Evolutionary conservation across 2,888 invertebrate genomes (phyloP).

Genomic region (Cheilosia scutellata): DNA sequence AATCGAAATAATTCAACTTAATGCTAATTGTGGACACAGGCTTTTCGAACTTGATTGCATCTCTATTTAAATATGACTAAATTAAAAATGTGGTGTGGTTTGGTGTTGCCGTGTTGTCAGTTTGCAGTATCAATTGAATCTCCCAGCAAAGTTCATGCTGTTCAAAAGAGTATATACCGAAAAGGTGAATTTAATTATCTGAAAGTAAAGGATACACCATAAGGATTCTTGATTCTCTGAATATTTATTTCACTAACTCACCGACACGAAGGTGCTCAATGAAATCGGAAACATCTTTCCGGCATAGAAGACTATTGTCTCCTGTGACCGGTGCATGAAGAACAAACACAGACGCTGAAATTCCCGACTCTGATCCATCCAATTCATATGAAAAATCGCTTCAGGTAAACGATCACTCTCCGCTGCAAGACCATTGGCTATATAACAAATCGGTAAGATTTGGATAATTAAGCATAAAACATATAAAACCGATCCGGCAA

Average conservation of each 20-base stretch:
- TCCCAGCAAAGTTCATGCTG: slow-evolving; percentile 78
- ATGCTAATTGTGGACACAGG: no score
- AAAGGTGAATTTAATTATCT: slow-evolving; percentile 80
- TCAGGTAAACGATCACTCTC: slow-evolving; percentile 77
- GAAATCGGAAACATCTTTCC: slow-evolving; percentile 79
- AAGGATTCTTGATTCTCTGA: not conserved
- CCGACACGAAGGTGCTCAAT: slow-evolving; percentile 79
- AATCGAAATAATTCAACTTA: no score
- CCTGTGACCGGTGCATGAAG: slow-evolving; percentile 79
- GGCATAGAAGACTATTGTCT: slow-evolving; percentile 78
- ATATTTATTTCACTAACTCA: slow-evolving; percentile 54
- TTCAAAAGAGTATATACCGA: slow-evolving; percentile 79
- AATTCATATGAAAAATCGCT: slow-evolving; percentile 79
- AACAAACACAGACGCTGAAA: slow-evolving; percentile 77
- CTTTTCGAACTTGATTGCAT: no score
- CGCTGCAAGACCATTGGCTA: slow-evolving; percentile 77
- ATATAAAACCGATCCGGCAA: slow-evolving; percentile 75
- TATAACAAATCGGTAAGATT: slow-evolving; percentile 79
- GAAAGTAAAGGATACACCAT: not conserved
- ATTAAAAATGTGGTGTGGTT: no score
- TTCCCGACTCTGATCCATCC: slow-evolving; percentile 77
- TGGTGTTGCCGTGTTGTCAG: no score
- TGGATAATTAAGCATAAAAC: slow-evolving; percentile 78
- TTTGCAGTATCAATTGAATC: slow-evolving; percentile 60
- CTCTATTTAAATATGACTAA: no score